Base-by-base conservation (phyloP, 2,113 vertebrate genomes). In the Mola mola region DNA sequence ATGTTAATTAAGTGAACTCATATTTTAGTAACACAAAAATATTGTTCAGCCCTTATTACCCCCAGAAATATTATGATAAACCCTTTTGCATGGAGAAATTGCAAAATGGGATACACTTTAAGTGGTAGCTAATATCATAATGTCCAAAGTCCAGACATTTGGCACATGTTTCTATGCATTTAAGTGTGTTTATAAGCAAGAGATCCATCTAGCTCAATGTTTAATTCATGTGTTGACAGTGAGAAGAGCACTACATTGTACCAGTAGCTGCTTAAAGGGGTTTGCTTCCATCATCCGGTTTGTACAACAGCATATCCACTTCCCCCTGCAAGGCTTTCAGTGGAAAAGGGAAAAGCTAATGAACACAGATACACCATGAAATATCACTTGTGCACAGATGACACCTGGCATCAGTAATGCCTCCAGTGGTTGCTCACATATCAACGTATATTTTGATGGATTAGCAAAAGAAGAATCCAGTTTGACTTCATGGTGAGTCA, bases 201-300 rank as follows among this genome's bases (percentile, higher is more conserved):
- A 26, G 51, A 33, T 21, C 16, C 21, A 21, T n/a, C n/a, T n/a
- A 33, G 46, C 13, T 5, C 12, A 16, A 68, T 68, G 38, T 36
- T 43, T 68, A 59, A 68, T 68, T 50, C 55, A 68, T 59, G 28
- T 17, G 38, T 59, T 59, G 55, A 59, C 46, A 59, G 64, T 26
- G 16, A 26, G 13, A 49, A 8, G n/a, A 43, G 51, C 51, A 10
- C 63, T 57, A 51, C 63, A 66, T 36, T 34, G 52, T 28, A 49
- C 7, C 26, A 31, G 33, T n/a, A n/a, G n/a, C n/a, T n/a, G n/a
- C n/a, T n/a, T n/a, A n/a, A n/a, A n/a, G n/a, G n/a, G n/a, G n/a
- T n/a, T n/a, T n/a, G n/a, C n/a, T n/a, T n/a, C n/a, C n/a, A n/a
- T n/a, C n/a, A n/a, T n/a, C n/a, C n/a, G n/a, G n/a, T n/a, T n/a